Conservation (phyloP, 2,797 vertebrate genomes). For the Serranus cabrilla region DNA sequence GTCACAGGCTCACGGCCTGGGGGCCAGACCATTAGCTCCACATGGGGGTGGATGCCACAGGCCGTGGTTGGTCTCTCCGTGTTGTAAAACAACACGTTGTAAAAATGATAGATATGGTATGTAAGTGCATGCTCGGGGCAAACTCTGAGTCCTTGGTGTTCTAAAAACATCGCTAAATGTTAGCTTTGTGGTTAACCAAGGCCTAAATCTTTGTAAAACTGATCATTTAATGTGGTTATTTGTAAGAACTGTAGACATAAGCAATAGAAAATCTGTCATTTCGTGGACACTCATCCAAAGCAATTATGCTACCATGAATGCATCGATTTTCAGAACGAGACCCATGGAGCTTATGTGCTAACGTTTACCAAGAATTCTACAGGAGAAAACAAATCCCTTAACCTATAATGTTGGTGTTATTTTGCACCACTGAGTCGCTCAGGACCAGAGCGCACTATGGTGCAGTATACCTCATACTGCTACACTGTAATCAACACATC, state of each 20-base stretch:
- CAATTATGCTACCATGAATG: background rate
- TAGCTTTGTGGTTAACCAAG: slow-evolving; percentile 33
- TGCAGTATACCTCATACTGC: slow-evolving; percentile 12
- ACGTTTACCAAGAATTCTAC: background rate
- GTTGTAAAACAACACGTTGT: slow-evolving; percentile 70
- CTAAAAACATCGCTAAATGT: slow-evolving; percentile 26
- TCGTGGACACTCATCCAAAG: background rate
- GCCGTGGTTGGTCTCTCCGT: slow-evolving; percentile 59
- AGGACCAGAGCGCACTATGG: background rate
- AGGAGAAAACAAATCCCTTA: slow-evolving; percentile 4
- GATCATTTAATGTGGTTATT: slow-evolving; percentile 13
- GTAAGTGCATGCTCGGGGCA: slow-evolving; percentile 31
- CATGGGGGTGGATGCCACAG: slow-evolving; percentile 68
- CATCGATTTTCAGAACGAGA: background rate
- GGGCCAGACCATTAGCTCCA: slow-evolving; percentile 71
- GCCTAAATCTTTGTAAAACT: slow-evolving; percentile 16
- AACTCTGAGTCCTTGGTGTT: slow-evolving; percentile 22
- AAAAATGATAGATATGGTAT: slow-evolving; percentile 63
- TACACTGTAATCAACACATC: slow-evolving; percentile 18
- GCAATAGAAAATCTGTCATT: slow-evolving; percentile 2
- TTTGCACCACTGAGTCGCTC: background rate
- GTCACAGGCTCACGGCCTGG: slow-evolving; percentile 60
- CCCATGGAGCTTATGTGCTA: background rate
- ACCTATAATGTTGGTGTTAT: background rate
- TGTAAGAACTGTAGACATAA: slow-evolving; percentile 8